Evolutionary conservation across 2,113 vertebrate species (phyloP).

Genomic region (Shinisaurus crocodilurus): DNA sequence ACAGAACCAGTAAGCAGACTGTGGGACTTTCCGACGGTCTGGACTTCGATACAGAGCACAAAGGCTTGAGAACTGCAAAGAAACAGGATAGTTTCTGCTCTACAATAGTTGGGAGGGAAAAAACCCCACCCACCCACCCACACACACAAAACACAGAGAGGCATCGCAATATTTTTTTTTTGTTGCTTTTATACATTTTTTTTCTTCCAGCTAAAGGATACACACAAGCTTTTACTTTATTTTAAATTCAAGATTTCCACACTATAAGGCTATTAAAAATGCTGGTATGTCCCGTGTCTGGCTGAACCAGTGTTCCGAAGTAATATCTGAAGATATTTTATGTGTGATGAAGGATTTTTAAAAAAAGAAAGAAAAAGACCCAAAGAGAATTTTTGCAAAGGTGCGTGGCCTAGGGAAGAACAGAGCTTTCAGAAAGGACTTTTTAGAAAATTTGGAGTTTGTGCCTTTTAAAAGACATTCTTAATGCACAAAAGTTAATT

Average conservation of each 20-base stretch:
- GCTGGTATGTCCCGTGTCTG: slow-evolving; percentile 15
- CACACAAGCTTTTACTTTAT: slow-evolving; percentile 15
- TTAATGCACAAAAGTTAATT: neutral
- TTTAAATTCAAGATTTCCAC: slow-evolving; percentile 29
- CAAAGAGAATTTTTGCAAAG: neutral
- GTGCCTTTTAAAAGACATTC: neutral
- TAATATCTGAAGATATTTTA: neutral
- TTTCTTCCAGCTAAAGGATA: neutral
- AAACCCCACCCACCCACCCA: no score
- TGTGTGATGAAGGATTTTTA: neutral
- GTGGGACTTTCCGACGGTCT: neutral
- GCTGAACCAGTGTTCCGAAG: neutral
- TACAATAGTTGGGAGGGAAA: neutral
- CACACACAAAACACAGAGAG: neutral
- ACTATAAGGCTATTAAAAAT: slow-evolving; percentile 45
- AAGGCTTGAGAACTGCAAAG: neutral
- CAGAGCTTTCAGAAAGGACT: neutral
- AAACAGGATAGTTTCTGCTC: neutral
- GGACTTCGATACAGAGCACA: neutral
- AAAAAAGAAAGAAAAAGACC: neutral
- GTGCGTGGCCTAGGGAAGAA: neutral
- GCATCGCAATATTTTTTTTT: neutral
- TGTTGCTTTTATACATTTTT: neutral
- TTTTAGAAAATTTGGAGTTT: neutral
- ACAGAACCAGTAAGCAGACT: neutral